Evolutionary conservation across 2,888 invertebrate species (phyloP).

Genomic region (Acrobasis suavella): DNA sequence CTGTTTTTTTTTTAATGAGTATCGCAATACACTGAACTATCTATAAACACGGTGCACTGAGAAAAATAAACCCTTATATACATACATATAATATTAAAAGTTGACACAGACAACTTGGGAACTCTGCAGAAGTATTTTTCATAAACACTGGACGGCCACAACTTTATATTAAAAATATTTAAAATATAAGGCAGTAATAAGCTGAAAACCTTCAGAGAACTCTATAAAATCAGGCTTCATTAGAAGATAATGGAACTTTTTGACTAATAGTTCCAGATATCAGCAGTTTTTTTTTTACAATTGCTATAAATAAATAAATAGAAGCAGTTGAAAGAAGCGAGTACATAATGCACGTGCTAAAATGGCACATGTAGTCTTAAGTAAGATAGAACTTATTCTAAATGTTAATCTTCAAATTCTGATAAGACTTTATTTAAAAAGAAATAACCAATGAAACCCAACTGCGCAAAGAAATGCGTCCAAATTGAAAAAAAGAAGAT

Average conservation of each 20-base stretch:
- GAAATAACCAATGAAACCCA: neutral
- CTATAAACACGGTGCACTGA: too few species aligned
- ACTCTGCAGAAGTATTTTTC: too few species aligned
- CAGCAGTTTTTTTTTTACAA: slow-evolving; percentile 19
- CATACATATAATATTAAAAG: too few species aligned
- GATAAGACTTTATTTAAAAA: slow-evolving; percentile 4
- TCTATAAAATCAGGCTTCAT: slow-evolving; percentile 10
- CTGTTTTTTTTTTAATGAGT: too few species aligned
- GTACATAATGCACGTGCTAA: slow-evolving; percentile 67
- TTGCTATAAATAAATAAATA: slow-evolving; percentile 62
- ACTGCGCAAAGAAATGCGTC: neutral
- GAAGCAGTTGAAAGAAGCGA: slow-evolving; percentile 54
- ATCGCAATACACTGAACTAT: too few species aligned
- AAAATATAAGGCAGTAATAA: slow-evolving; percentile 35
- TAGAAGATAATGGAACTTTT: slow-evolving; percentile 10
- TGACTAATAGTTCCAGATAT: slow-evolving; percentile 21
- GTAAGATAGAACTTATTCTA: slow-evolving; percentile 33
- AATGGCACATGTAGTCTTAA: slow-evolving; percentile 79
- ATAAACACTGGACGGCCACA: neutral
- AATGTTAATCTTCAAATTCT: slow-evolving; percentile 5
- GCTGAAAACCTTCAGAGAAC: slow-evolving; percentile 36
- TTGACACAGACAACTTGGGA: too few species aligned
- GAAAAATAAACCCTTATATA: too few species aligned
- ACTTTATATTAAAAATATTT: neutral
- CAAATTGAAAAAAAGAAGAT: too few species aligned